Conservation (phyloP, 2,797 vertebrate species). For the Lateolabrax maculatus region DNA sequence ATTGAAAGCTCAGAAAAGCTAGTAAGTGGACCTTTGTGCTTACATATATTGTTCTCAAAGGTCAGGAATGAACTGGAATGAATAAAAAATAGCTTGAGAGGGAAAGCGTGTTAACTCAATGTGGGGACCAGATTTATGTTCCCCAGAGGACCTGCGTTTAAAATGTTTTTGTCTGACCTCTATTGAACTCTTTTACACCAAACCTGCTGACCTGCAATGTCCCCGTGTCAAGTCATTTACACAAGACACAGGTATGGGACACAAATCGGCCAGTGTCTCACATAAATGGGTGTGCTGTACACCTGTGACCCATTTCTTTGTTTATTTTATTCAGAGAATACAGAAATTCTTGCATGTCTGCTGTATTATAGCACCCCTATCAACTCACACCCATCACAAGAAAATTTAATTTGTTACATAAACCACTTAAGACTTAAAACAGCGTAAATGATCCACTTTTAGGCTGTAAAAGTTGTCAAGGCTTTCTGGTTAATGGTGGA, state of each 20-base stretch:
- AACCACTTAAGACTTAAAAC: neutral
- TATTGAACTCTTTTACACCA: neutral
- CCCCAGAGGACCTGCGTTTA: neutral
- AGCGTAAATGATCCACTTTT: neutral
- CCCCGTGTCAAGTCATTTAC: neutral
- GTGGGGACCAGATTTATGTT: neutral
- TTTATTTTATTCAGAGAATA: neutral
- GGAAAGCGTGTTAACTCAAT: neutral
- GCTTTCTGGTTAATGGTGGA: neutral
- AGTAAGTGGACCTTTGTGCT: neutral
- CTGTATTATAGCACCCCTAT: neutral
- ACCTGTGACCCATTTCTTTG: neutral
- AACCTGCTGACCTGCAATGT: neutral
- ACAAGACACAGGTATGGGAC: neutral
- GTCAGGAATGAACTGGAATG: neutral
- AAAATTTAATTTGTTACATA: neutral
- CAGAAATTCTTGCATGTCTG: too few relatives aligned
- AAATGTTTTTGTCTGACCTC: slow-evolving; percentile 5
- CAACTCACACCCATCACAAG: neutral
- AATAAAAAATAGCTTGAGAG: neutral
- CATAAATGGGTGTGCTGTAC: neutral
- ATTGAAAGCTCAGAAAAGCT: neutral
- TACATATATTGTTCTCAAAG: neutral
- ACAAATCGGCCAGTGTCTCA: neutral
- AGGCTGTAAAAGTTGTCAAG: neutral